phyloP scores from a whole-genome alignment of 2,797 vertebrate species.

The Prionace glauca region DNA sequence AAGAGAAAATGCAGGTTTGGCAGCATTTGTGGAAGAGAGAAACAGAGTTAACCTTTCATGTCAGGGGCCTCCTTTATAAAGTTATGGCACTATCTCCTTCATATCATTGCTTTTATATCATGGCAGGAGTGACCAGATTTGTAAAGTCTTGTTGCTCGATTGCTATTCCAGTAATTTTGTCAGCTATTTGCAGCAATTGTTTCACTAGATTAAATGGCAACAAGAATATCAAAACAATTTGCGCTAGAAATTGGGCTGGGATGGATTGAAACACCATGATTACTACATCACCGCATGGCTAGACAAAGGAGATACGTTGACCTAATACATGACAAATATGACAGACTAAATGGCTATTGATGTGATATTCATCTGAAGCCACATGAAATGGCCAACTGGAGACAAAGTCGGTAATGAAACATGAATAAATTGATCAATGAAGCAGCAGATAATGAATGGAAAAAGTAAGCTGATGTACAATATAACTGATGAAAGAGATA shows the following conservation, averaged over 20 bases:
- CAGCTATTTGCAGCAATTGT: not conserved
- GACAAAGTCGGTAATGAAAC: not conserved
- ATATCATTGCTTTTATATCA: not conserved
- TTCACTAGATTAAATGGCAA: slow-evolving; percentile 5
- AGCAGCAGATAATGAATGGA: not conserved
- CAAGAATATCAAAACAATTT: not conserved
- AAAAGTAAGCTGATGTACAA: not conserved
- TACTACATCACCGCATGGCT: not conserved
- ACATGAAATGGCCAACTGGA: not conserved
- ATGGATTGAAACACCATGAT: not conserved
- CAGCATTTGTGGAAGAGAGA: not conserved
- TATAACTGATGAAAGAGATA: not conserved
- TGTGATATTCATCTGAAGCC: not conserved
- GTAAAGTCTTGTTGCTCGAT: not conserved
- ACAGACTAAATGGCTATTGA: not conserved
- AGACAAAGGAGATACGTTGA: not conserved
- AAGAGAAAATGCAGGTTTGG: not conserved
- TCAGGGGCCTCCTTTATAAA: not conserved
- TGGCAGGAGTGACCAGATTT: not conserved
- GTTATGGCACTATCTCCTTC: not conserved
- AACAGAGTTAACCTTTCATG: not conserved
- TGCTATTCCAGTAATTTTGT: not conserved
- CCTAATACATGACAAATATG: not conserved
- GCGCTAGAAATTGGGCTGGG: not conserved
- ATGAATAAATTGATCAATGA: not conserved